These are phyloP conservation scores for Lycaena phlaeas DNA, from an alignment of 2,888 invertebrate species.

Conservation along the genomic window DNA sequence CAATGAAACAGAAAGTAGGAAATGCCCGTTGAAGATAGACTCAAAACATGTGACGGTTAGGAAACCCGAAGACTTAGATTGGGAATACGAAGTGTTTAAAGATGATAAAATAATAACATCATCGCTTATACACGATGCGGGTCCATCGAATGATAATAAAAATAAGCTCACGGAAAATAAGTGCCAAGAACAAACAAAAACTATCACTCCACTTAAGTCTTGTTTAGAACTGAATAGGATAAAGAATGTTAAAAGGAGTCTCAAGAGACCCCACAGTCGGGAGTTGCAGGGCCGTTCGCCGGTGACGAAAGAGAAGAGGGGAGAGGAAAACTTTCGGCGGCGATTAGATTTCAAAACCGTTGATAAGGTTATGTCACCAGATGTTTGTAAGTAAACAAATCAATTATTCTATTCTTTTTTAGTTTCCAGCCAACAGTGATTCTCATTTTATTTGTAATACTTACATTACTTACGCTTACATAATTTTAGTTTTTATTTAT, in stretches of 20 bases:
- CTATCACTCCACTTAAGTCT: constrained; percentile 32
- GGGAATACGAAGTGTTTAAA: not conserved
- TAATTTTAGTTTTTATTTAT: too few species aligned
- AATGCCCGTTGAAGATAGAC: not conserved
- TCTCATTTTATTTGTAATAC: too few species aligned
- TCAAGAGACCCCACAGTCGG: constrained; percentile 51
- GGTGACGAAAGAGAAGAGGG: constrained; percentile 20
- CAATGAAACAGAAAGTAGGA: not conserved
- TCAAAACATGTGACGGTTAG: not conserved
- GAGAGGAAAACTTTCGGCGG: constrained; percentile 32
- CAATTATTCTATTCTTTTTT: too few species aligned
- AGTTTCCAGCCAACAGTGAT: too few species aligned
- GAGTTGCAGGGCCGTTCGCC: constrained; percentile 48
- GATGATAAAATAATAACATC: not conserved
- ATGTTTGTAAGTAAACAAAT: constrained; percentile 40
- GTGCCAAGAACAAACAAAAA: constrained; percentile 12
- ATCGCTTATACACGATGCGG: not conserved
- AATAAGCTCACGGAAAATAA: not conserved
- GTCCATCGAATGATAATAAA: not conserved
- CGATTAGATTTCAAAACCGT: constrained; percentile 31
- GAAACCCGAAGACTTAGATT: not conserved
- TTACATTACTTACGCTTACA: too few species aligned
- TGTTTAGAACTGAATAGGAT: constrained; percentile 31
- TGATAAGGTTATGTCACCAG: constrained; percentile 28
- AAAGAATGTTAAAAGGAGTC: constrained; percentile 50